These are phyloP conservation scores for Microctonus brassicae DNA, from an alignment of 2,888 invertebrate species.

Conservation along the genomic window DNA sequence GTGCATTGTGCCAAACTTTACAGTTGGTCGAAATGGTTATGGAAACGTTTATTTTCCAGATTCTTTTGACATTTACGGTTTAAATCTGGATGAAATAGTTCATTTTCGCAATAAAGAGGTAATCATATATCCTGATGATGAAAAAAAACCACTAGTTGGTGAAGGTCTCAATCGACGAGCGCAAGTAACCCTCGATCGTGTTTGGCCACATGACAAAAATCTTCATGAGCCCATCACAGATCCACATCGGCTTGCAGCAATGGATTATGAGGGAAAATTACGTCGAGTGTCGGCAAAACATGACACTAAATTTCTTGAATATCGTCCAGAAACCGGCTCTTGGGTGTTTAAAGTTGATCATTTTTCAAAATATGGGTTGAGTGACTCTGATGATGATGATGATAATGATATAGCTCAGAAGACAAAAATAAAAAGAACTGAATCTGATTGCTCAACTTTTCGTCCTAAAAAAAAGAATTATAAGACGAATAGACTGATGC, in stretches of 20 bases:
- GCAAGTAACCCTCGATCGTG: conserved; percentile 91
- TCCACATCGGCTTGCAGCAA: conserved; percentile 79
- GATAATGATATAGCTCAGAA: conserved; percentile 71
- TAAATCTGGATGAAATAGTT: conserved; percentile 92
- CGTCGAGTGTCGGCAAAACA: conserved; percentile 88
- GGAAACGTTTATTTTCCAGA: conserved; percentile 91
- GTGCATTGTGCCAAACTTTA: conserved; percentile 88
- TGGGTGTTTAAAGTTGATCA: conserved; percentile 98
- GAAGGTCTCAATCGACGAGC: conserved; percentile 91
- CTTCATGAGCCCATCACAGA: conserved; percentile 85
- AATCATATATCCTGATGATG: conserved; percentile 93
- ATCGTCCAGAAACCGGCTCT: conserved; percentile 94
- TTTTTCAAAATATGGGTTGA: conserved; percentile 93
- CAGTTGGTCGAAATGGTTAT: conserved; percentile 89
- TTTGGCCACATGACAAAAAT: conserved; percentile 93
- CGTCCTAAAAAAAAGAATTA: neutral
- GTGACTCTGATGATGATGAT: conserved; percentile 91
- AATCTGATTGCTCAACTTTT: conserved; percentile 13
- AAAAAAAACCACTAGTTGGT: conserved; percentile 89
- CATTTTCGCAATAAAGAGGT: conserved; percentile 95
- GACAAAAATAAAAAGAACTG: conserved; percentile 51
- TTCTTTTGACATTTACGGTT: conserved; percentile 84
- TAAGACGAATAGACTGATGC: conserved; percentile 1
- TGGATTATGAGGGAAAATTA: conserved; percentile 89
- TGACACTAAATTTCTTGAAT: conserved; percentile 93